Evolutionary conservation across 2,888 invertebrate genomes (phyloP).

Genomic region (Stratiomys singularior): DNA sequence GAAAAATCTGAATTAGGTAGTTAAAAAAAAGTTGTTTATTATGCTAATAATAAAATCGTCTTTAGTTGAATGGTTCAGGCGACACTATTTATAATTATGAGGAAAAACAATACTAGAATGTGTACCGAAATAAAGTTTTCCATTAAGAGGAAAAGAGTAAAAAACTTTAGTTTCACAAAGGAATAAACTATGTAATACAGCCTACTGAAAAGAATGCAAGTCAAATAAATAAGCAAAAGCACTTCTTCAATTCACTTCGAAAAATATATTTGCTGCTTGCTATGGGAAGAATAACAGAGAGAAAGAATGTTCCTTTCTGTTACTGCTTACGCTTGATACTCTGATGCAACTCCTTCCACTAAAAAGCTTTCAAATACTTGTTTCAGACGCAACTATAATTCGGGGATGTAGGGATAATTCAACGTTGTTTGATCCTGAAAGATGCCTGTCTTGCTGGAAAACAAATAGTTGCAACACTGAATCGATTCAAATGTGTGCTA

Average conservation of each 20-base stretch:
- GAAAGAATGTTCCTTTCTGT: background rate
- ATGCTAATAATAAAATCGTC: too few relatives aligned
- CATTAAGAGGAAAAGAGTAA: too few relatives aligned
- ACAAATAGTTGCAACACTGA: background rate
- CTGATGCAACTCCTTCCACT: conserved; percentile 3
- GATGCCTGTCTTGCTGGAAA: conserved; percentile 24
- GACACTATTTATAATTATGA: too few relatives aligned
- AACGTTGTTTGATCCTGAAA: background rate
- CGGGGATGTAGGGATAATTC: conserved; percentile 19
- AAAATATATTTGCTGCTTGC: background rate
- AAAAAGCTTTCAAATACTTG: conserved; percentile 2
- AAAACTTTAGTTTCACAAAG: too few relatives aligned
- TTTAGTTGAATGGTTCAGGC: too few relatives aligned
- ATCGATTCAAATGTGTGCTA: background rate
- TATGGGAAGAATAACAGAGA: background rate
- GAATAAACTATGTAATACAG: too few relatives aligned
- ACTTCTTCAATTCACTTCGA: background rate
- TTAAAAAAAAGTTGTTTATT: too few relatives aligned
- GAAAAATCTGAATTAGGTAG: too few relatives aligned
- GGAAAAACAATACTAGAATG: too few relatives aligned
- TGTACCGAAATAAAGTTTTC: too few relatives aligned
- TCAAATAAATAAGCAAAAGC: background rate
- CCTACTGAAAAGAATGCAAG: background rate
- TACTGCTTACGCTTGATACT: background rate
- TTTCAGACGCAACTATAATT: background rate